Percentiles rank a stretch among this genome's conserved stretches.
These are phyloP conservation scores for Erpornis zantholeuca DNA, from an alignment of 2,113 vertebrate genomes.

Conservation along the genomic window DNA sequence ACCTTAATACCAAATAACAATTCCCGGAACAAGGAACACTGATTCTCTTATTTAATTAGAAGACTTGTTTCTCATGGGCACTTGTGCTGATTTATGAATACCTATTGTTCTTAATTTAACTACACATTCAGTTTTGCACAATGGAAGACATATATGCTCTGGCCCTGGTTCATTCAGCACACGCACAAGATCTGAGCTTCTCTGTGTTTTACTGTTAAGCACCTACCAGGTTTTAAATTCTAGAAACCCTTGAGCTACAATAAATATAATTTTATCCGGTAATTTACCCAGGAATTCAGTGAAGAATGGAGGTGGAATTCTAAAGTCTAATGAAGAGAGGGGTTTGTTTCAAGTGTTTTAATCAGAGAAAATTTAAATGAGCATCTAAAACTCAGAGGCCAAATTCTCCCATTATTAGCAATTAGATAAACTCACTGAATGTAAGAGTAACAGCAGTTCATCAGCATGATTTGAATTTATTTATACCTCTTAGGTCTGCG, in stretches of 20 bases:
- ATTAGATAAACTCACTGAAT: neutral
- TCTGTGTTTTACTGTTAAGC: neutral
- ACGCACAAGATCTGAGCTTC: neutral
- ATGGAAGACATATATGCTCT: conserved; percentile 14
- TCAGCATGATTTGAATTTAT: neutral
- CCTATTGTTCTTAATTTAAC: conserved; percentile 71
- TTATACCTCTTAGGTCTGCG: fast-evolving
- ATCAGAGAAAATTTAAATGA: neutral
- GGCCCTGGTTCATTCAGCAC: conserved; percentile 1
- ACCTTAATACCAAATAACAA: conserved; percentile 56
- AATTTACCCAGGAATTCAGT: neutral
- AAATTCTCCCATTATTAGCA: neutral
- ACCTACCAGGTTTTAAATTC: neutral
- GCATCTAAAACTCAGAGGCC: neutral
- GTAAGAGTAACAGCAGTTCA: neutral
- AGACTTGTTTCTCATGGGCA: conserved; percentile 60
- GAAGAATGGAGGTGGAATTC: neutral
- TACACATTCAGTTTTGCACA: conserved; percentile 61
- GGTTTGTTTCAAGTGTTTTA: neutral
- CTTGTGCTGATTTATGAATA: conserved; percentile 64
- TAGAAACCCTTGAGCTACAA: neutral
- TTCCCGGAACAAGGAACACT: conserved; percentile 60
- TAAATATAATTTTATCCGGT: neutral
- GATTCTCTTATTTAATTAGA: conserved; percentile 71
- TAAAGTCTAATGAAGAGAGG: neutral